Conservation (phyloP, 2,113 vertebrate genomes). For the Cyprinus carpio region DNA sequence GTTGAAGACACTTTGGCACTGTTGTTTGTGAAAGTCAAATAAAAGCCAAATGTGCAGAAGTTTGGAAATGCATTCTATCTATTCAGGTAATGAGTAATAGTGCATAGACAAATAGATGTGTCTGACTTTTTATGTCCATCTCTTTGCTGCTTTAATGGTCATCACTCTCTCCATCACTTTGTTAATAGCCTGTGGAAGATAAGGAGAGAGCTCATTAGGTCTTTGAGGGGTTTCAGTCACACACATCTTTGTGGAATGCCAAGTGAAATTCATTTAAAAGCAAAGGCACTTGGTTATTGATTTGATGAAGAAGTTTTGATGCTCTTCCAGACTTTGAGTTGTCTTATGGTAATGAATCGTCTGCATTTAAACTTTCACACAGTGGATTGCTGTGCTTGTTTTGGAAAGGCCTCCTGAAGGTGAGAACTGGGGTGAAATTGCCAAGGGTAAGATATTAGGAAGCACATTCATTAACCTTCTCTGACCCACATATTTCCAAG, state of each 20-base stretch:
- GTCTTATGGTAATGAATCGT: conserved; percentile 17
- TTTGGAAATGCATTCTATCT: neutral
- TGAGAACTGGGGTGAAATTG: conserved; percentile 17
- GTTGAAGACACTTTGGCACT: neutral
- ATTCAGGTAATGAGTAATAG: neutral
- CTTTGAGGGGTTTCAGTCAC: conserved; percentile 26
- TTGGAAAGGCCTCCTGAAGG: neutral
- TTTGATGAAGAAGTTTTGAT: conserved; percentile 18
- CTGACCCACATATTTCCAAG: conserved; percentile 24
- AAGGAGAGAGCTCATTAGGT: conserved; percentile 37
- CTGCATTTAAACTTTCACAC: conserved; percentile 10
- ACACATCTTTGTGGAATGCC: conserved; percentile 22
- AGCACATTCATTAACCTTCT: conserved; percentile 32
- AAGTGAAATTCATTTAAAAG: conserved; percentile 40
- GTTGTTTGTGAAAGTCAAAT: conserved; percentile 1
- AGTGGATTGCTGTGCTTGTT: neutral
- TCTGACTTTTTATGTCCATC: conserved; percentile 9
- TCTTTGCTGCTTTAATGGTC: conserved; percentile 32
- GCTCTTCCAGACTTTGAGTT: neutral
- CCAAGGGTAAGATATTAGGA: conserved; percentile 28
- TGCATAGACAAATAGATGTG: conserved; percentile 17
- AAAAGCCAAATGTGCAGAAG: neutral
- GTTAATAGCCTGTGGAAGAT: conserved; percentile 42
- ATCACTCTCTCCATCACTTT: conserved; percentile 18
- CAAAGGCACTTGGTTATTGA: conserved; percentile 27